A percentile compares a stretch with the other conserved stretches of the same genome.
phyloP scores from a whole-genome alignment of 2,888 invertebrate genomes.

The Calameuta pallipes region DNA sequence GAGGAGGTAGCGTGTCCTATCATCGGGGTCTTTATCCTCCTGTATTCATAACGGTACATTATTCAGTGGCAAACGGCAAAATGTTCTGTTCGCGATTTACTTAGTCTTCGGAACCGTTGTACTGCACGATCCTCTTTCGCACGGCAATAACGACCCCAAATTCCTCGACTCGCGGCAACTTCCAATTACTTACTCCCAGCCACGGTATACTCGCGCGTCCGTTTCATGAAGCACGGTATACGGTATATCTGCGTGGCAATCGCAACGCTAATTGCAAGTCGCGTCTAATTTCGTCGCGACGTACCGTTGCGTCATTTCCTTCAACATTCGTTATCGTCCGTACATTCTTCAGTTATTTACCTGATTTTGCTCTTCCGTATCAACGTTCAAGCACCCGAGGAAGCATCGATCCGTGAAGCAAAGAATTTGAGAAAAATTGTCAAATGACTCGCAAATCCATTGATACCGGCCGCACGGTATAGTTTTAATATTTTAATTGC shows the following conservation, averaged over 20 bases:
- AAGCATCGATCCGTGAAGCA: background rate
- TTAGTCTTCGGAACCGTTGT: conserved; percentile 22
- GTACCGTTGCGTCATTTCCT: background rate
- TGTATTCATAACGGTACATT: conserved; percentile 24
- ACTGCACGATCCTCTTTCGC: background rate
- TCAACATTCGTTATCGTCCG: background rate
- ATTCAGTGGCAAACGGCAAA: conserved; percentile 1
- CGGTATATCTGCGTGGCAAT: background rate
- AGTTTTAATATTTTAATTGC: conserved; percentile 2
- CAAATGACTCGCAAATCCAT: background rate
- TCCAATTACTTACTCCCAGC: background rate
- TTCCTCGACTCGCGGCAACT: background rate
- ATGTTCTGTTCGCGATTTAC: conserved; percentile 21
- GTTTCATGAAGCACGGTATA: background rate
- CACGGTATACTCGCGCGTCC: background rate
- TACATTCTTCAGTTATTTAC: background rate
- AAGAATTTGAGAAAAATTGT: background rate
- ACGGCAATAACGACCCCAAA: background rate
- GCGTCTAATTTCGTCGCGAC: background rate
- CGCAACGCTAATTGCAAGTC: background rate
- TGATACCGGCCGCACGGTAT: background rate
- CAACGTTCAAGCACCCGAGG: background rate
- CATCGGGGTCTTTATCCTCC: conserved; percentile 12
- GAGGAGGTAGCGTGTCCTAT: conserved; percentile 4
- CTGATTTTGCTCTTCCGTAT: background rate